Evolutionary conservation across 2,113 vertebrate species (phyloP).

Genomic region (Bettongia penicillata): DNA sequence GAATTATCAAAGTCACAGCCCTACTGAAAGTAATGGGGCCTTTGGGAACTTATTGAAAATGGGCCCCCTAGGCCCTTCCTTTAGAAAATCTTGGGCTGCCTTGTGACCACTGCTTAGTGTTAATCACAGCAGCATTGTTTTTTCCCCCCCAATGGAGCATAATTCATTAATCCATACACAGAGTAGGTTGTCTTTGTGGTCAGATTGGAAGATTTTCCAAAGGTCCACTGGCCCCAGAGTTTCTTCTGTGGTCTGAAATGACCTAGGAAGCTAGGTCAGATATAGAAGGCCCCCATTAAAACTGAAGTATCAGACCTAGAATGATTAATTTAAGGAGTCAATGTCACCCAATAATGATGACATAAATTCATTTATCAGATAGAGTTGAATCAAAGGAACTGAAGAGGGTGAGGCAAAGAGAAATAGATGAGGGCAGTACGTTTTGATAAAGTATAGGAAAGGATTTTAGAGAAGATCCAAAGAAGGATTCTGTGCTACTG

Average conservation of each 20-base stretch:
- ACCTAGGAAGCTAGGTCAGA: not conserved
- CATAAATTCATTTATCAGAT: not conserved
- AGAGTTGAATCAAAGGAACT: not conserved
- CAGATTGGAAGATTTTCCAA: not conserved
- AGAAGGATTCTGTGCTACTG: not conserved
- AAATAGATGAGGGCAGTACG: not conserved
- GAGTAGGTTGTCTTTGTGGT: not conserved
- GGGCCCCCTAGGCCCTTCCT: not conserved
- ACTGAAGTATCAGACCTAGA: not conserved
- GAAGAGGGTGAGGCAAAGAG: not conserved
- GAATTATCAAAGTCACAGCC: not conserved
- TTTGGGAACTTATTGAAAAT: not conserved
- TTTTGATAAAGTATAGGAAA: not conserved
- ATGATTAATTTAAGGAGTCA: not conserved
- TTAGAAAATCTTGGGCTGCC: not conserved
- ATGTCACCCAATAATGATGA: not conserved
- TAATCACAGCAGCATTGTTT: not conserved
- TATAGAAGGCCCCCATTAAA: not conserved
- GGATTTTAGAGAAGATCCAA: not conserved
- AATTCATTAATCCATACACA: not conserved
- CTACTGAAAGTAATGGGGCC: not conserved
- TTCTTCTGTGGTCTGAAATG: not conserved
- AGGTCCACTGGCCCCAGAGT: not conserved
- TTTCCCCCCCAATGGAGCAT: not conserved
- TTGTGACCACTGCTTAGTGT: not conserved